Conservation (phyloP, 1,140 invertebrate genomes). For the Rhopalosiphum padi region DNA sequence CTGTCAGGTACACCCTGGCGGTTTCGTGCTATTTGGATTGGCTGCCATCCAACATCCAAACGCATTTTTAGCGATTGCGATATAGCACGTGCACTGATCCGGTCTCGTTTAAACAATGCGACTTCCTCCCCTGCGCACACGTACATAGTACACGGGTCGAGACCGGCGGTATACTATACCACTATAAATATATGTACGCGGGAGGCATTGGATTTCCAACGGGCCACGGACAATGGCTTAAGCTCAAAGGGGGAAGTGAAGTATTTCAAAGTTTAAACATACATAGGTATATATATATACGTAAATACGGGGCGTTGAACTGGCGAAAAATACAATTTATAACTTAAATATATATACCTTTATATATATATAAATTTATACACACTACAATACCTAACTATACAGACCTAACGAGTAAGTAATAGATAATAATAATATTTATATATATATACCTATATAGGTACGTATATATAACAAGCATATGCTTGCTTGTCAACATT, state of each 20-base stretch:
- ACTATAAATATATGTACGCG: background rate
- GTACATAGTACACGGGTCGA: background rate
- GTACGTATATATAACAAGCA: background rate
- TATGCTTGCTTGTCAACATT: background rate
- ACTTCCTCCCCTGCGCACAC: background rate
- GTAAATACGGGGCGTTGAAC: background rate
- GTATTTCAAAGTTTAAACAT: background rate
- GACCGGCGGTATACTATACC: background rate
- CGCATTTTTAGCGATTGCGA: constrained; percentile 10
- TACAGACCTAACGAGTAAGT: background rate
- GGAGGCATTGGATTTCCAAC: background rate
- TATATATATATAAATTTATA: too few relatives aligned
- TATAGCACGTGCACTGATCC: background rate
- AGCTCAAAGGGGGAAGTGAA: background rate
- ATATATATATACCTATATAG: background rate
- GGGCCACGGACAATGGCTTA: background rate
- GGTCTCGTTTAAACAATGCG: background rate
- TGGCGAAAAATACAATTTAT: constrained; percentile 25
- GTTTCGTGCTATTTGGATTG: background rate
- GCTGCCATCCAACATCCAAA: background rate
- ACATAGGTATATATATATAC: background rate
- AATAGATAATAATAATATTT: background rate
- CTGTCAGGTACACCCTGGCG: background rate
- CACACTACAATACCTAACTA: background rate
- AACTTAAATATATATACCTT: background rate